Base-by-base conservation (phyloP, 2,888 invertebrate species). In the Tetranychus piercei region DNA sequence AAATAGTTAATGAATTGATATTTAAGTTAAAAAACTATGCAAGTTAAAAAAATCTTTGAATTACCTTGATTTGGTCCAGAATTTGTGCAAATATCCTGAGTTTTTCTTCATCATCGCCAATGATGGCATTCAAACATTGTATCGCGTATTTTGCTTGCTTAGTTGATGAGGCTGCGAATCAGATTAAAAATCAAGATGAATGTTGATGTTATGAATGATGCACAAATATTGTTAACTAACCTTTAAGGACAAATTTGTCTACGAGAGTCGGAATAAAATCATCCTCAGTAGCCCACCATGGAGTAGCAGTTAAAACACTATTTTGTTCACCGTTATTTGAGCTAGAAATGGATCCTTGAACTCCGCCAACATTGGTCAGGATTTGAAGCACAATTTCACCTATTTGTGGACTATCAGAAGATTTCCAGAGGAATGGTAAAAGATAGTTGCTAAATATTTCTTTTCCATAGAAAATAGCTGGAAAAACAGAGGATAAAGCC, bases 81-180 rank as follows among this genome's bases (percentile, higher is more conserved):
- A 92, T 90, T 79, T 89, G 89, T 2, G 89, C 88, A 83, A 92
- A 93, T 79, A 91, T 88, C 20, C 77, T 76, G 74, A 87, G 86
- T 79, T 89, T 90, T 81, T 88, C 88, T 80, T 88, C 83, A 74
- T 84, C 83, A 71, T 80, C 79, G n/a, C 76, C 70, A 70, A 81
- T 81, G 44, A 84, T 80, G 23, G 80, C 80, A 78, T 81, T 80
- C 74, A 97, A 87, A 83, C 95, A 96, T 79, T 92, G 88, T 77
- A 97, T 90, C 5, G 96, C 94, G 80, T 95, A 94, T 83, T 97
- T 97, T 7, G 95, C 94, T 83, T 96, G 95, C 82, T 94, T 94
- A 1, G 92, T 90, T 5, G 92, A 91, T 15, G 96, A 73, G 1
- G 77, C 76, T 75, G 11, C 8, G 72, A n/a, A 34, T 20, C 22